These are phyloP conservation scores for Malthinus seriepunctatus DNA, from an alignment of 2,888 invertebrate species.

Conservation along the genomic window DNA sequence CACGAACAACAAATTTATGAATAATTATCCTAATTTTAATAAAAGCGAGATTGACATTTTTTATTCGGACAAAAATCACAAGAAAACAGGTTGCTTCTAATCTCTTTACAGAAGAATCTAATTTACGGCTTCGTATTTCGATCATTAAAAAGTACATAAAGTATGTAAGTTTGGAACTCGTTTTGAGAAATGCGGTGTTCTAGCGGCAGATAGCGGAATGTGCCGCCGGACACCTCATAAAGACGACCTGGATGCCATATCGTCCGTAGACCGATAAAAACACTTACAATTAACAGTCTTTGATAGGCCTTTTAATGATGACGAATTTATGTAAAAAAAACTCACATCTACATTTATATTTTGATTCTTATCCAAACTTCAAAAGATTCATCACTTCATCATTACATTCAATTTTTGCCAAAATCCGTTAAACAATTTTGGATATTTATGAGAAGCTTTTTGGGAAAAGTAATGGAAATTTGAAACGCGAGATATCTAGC, in stretches of 20 bases:
- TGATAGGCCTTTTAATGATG: constrained; percentile 30
- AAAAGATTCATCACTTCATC: constrained; percentile 13
- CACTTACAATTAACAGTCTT: constrained; percentile 30
- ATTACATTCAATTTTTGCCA: background rate
- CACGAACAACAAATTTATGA: too few relatives aligned
- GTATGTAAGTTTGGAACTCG: constrained; percentile 36
- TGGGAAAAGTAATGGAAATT: constrained; percentile 8
- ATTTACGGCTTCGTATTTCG: constrained; percentile 36
- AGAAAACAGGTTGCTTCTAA: constrained; percentile 34
- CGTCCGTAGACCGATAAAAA: constrained; percentile 31
- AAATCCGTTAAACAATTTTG: background rate
- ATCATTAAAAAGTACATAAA: constrained; percentile 38
- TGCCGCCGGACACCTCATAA: constrained; percentile 36
- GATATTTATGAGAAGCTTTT: constrained; percentile 1
- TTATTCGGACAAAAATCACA: constrained; percentile 34
- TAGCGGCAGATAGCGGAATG: constrained; percentile 34
- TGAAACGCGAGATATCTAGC: constrained; percentile 16
- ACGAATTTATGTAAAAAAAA: constrained; percentile 27
- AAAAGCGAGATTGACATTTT: constrained; percentile 25
- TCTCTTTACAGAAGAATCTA: constrained; percentile 37
- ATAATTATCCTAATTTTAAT: background rate
- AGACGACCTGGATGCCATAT: constrained; percentile 31
- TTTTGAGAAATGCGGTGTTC: constrained; percentile 34
- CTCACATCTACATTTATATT: constrained; percentile 23
- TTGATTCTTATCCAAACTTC: constrained; percentile 12